Conservation (phyloP, 2,797 vertebrate species). For the Strix occidentalis region DNA sequence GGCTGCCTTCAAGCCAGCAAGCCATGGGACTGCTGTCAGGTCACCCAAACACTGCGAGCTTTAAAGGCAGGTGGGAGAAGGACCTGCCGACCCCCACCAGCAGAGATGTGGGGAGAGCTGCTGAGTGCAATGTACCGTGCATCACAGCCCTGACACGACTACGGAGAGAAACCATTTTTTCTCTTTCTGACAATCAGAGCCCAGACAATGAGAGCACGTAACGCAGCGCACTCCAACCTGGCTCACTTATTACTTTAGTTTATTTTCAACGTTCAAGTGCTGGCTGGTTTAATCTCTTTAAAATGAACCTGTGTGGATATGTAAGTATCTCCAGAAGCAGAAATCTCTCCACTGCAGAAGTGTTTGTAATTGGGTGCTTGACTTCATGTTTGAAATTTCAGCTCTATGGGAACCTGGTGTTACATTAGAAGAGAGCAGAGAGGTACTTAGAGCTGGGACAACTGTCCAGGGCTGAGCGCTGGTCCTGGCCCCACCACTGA, state of each 20-base stretch:
- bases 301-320: background rate
- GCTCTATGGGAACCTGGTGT: background rate
- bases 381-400: background rate
- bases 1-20: background rate
- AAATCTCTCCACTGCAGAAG: background rate
- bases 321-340: background rate
- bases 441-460: background rate
- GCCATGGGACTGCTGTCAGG: background rate
- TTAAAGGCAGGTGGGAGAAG: background rate
- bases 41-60: background rate
- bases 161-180: background rate
- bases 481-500: background rate
- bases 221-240: background rate
- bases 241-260: background rate
- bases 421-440: background rate
- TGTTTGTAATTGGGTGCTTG: background rate
- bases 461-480: background rate
- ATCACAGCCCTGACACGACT: background rate
- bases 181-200: background rate
- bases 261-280: background rate
- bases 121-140: background rate
- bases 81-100: accelerated
- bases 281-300: background rate
- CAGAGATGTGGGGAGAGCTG: background rate
- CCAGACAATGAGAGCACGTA: background rate